Base-by-base conservation (phyloP, 2,888 invertebrate species). In the Steinernema scapterisci region DNA sequence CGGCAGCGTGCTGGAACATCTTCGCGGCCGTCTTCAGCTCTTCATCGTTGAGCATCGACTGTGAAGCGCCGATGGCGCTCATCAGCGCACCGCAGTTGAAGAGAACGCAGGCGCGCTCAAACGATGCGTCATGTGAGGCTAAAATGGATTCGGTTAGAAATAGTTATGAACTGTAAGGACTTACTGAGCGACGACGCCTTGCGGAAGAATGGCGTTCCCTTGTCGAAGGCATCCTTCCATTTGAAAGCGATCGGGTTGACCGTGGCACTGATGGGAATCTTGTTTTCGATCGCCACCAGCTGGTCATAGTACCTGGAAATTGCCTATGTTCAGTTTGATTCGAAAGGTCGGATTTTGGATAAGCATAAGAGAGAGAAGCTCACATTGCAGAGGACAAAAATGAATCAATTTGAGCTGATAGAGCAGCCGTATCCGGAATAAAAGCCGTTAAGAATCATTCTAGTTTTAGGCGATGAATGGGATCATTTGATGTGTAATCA, bases 141-240 rank as follows among this genome's bases (percentile, higher is more conserved):
- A 45, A 83, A 75, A 13, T 48, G 48, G 38, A 48, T 48, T 19
- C 5, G 19, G 19, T 48, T 16, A 48, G 19, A 16, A 3, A 5
- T 19, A 5, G 48, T 7, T 2, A 5, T 21, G 43, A 11, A 21
- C 27, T 43, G 27, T 21, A 13, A n/a, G 11, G 25, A 38, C 92
- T 91, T 91, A 96, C 96, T 95, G 80, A 96, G 90, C 88, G 94
- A 95, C 1, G 63, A 95, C 88, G 94, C 93, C 88, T 94, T 92
- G 77, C 94, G 94, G 77, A 94, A 94, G 89, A 97, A 96, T 83
- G 97, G 92, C 9, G 94, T 93, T 73, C 95, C 95, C 87, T 94
- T 94, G 88, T 97, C 96, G 88, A 99, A 99, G 0, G 97, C 97
- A 92, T 97, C 97, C 89, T 96, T 96, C 97, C 99, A 99, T 89